Conservation (phyloP, 2,888 invertebrate species). For the Onchidella celtica region DNA sequence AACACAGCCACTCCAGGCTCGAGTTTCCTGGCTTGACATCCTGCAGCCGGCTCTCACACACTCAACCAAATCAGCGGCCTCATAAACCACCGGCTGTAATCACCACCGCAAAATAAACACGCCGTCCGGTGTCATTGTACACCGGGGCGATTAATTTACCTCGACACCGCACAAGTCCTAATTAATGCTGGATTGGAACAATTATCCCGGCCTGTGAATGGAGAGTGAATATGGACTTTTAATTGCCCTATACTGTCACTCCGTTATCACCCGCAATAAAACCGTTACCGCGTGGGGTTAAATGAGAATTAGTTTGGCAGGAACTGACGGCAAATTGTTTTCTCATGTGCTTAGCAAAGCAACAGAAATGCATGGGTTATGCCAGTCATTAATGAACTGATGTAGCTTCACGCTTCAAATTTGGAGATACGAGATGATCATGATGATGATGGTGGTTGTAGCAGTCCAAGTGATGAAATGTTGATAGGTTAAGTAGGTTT, state of each 20-base stretch:
- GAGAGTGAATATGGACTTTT: background rate
- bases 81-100: background rate
- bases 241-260: background rate
- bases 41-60: background rate
- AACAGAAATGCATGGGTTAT: too few relatives aligned
- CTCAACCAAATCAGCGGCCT: background rate
- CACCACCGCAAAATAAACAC: background rate
- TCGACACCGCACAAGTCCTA: background rate
- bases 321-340: too few relatives aligned
- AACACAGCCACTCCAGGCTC: too few relatives aligned
- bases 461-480: too few relatives aligned
- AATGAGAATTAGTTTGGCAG: too few relatives aligned
- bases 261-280: background rate
- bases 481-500: too few relatives aligned
- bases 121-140: constrained; percentile 12
- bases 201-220: constrained; percentile 4
- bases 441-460: too few relatives aligned
- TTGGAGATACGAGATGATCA: too few relatives aligned
- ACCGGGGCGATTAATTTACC: background rate
- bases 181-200: constrained; percentile 9
- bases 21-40: too few relatives aligned
- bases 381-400: too few relatives aligned
- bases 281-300: constrained; percentile 10
- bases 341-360: too few relatives aligned
- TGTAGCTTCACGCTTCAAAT: too few relatives aligned